A percentile compares a stretch with the other conserved stretches of the same genome.
Evolutionary conservation across 2,888 invertebrate genomes (phyloP).

Genomic region (Philaethria dido): DNA sequence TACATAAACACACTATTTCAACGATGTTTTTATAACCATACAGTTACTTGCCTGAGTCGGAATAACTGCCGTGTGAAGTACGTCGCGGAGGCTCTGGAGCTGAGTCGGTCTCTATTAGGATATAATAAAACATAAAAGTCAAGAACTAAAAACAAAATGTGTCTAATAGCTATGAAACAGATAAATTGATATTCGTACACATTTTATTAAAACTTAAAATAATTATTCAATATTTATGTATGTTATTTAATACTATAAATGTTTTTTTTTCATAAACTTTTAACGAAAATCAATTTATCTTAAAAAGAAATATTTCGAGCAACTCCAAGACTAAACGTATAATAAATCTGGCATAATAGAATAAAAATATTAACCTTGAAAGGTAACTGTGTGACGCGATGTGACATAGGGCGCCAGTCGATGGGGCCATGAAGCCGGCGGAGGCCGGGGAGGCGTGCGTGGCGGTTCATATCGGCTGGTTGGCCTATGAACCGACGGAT

Average conservation of each 20-base stretch:
- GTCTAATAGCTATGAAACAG: constrained; percentile 55
- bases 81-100: constrained; percentile 87
- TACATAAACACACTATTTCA: background rate
- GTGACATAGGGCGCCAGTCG: constrained; percentile 75
- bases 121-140: constrained; percentile 67
- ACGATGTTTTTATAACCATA: background rate
- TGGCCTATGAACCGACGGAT: constrained; percentile 90
- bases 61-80: constrained; percentile 79
- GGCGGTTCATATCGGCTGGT: constrained; percentile 90
- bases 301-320: constrained; percentile 44
- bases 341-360: constrained; percentile 43
- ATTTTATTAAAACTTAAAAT: background rate
- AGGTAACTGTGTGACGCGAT: constrained; percentile 88
- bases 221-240: background rate
- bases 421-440: constrained; percentile 74
- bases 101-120: constrained; percentile 84
- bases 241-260: background rate
- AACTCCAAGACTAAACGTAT: constrained; percentile 74
- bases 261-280: background rate
- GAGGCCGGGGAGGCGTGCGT: constrained; percentile 81
- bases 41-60: constrained; percentile 81
- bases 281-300: constrained; percentile 33
- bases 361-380: constrained; percentile 85
- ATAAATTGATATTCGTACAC: constrained; percentile 31
- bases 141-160: constrained; percentile 48